These are phyloP conservation scores for Rattus norvegicus DNA, from an alignment of 2,113 vertebrate genomes.

Conservation along the genomic window DNA sequence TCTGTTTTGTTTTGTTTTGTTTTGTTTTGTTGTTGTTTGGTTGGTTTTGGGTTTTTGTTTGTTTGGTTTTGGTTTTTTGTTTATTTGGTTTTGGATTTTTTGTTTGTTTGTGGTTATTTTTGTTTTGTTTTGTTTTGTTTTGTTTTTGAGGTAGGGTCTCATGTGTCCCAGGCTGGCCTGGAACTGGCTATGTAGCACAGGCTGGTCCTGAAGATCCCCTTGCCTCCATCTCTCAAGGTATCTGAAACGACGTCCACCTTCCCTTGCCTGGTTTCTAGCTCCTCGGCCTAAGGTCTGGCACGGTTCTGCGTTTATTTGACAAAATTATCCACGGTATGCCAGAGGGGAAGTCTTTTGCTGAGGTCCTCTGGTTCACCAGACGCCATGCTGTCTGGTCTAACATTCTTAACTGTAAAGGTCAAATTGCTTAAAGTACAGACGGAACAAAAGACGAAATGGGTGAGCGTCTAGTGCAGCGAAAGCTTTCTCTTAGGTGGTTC, in stretches of 20 bases:
- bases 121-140: too few relatives aligned
- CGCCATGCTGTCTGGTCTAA: background rate
- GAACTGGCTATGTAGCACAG: background rate
- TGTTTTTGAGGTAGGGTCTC: background rate
- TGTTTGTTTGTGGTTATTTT: too few relatives aligned
- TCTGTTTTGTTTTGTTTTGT: too few relatives aligned
- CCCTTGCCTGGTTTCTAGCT: background rate
- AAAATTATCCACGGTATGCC: background rate
- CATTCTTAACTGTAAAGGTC: constrained; percentile 6
- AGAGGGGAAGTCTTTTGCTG: background rate
- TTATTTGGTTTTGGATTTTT: too few relatives aligned
- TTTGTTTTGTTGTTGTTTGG: background rate
- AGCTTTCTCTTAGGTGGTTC: background rate
- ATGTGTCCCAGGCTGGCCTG: background rate
- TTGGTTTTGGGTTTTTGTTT: background rate
- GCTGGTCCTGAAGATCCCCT: background rate
- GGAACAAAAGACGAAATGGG: background rate
- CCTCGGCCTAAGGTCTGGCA: background rate
- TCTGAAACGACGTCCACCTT: too few relatives aligned
- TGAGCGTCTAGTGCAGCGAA: background rate
- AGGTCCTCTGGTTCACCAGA: background rate
- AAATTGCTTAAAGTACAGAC: background rate
- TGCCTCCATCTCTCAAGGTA: background rate
- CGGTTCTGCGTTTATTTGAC: background rate
- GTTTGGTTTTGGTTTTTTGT: too few relatives aligned